phyloP scores from a whole-genome alignment of 1,140 invertebrate species.

The Bombyx mori region ASM3026992v2 NC_085127.1:2021001-2021500 shows the following conservation, averaged over 20 bases:
- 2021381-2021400: slow-evolving; percentile 73
- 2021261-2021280: neutral
- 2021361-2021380: slow-evolving; percentile 45
- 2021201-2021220: too few species aligned
- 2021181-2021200: too few species aligned
- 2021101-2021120: too few species aligned
- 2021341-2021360: slow-evolving; percentile 38
- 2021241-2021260: neutral
- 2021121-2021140: too few species aligned
- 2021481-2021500: slow-evolving; percentile 54
- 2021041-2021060: too few species aligned
- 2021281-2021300: neutral
- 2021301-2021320: neutral
- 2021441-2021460: slow-evolving; percentile 73
- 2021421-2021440: slow-evolving; percentile 72
- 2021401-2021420: slow-evolving; percentile 73
- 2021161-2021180: too few species aligned
- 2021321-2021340: too few species aligned
- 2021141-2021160: too few species aligned
- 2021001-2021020: too few species aligned
- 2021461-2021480: slow-evolving; percentile 70
- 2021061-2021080: too few species aligned
- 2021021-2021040: too few species aligned
- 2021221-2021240: neutral
- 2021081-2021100: too few species aligned